Evolutionary conservation across 92 coral and sea anemone species (phyloP), one percentile per base, ranked within the genome.

Genomic region (Montipora capitata): DNA sequence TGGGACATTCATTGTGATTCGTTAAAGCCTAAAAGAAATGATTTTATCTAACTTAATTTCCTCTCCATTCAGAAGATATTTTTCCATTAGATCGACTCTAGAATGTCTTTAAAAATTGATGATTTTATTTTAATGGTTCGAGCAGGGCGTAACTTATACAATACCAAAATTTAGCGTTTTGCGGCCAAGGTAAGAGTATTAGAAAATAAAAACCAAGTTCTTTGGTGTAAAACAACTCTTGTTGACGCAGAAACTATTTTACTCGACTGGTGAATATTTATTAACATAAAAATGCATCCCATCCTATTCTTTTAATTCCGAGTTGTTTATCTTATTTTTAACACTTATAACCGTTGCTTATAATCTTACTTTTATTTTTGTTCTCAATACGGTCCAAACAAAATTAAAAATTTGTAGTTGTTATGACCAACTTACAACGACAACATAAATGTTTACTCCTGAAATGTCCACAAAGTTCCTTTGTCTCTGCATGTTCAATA

Each of bases 21-120:
- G 43, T 83, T 83, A 83, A 72, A 83, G 87, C 87, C 17, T 45
- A 61, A 18, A 83, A 80, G 87, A 83, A 83, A 79, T 83, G 70
- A 73, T 17, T 83, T 82, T 83, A 83, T 83, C 58, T 73, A 18
- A 41, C 61, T 58, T 83, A 83, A 83, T 83, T 83, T 83, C 43
- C 58, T 62, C 72, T 83, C 79, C 51, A 83, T 83, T 72, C 87
- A 71, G 18, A 12, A 59, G 79, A 58, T 41, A 71, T 82, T 69
- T 82, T 82, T 72, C 87, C 69, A 70, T 82, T 70, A 82, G 87
- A 39, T 41, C 59, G 79, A 57, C 39, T 57, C 78, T 43, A 5
- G 71, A 83, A 15, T 59, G 87, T 58, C 80, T 72, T 83, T 42
- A 72, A 83, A 83, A 83, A 83, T 83, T 83, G 78, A 83, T 83